Evolutionary conservation across 2,113 vertebrate genomes (phyloP), one percentile per base, ranked within the genome.

Genomic region (Pelecanoides urinatrix): DNA sequence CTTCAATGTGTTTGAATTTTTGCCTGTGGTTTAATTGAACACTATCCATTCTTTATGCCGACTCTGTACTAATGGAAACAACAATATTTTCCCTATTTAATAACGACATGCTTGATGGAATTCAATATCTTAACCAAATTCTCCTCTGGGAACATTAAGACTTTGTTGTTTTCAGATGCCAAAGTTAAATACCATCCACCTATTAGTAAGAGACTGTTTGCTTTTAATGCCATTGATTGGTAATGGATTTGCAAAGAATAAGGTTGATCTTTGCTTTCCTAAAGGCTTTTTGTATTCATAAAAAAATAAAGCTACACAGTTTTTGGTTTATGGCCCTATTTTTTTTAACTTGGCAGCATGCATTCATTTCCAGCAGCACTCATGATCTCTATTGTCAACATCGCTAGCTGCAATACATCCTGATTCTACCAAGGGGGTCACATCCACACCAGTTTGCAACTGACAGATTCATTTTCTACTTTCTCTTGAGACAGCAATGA

Each of bases 391-490:
- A 47, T 9, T 82, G 91, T 94, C 80, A 96, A 71, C 68, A 82
- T 29, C 13, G 16, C 34, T 76, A 75, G 83, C 91, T 96, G 65
- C 82, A 96, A 86, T 66, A 95, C 78, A 97, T 96, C 63, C 79
- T 10, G 88, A 90, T 94, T 95, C 95, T 91, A 96, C 73, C 76
- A 87, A 92, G 90, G 91, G 89, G 95, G 94, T 97, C 94, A 88
- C 79, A 96, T 84, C 91, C 89, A 82, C 74, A 97, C 90, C 56
- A 94, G 92, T 96, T 91, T 96, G 96, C 77, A 96, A 79, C 29
- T 96, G 96, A 97, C 92, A 98, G 97, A 98, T 94, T 97, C 91
- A 98, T 98, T 98, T 97, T 88, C 93, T 96, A 88, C 94, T 95
- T 98, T 97, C 98, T 98, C 97, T 86, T 65, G 97, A 98, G 98